Evolutionary conservation across 2,888 invertebrate genomes (phyloP), one percentile per base, ranked within the genome.

Genomic region (Coelopa pilipes): DNA sequence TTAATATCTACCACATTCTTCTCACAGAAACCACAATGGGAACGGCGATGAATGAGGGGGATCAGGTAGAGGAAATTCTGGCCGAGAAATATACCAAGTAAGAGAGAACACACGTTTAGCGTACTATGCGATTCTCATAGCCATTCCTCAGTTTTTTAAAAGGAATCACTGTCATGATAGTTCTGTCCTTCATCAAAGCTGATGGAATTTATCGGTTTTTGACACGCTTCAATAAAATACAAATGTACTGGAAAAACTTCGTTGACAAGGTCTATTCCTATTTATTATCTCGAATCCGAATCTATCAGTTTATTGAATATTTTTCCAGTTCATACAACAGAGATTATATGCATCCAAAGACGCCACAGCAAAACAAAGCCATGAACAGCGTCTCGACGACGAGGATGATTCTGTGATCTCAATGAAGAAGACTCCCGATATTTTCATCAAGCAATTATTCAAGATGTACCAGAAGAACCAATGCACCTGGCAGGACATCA

Each of bases 401-500:
- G 11, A 19, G 11, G 21, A 47, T 17, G 60, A 69, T 12, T 45
- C 68, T 5, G 50, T 34, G 5, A 24, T 68, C 4, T 57, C 66
- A 11, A 67, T 79, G 1, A 77, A 76, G 45, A 80, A 79, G 57
- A 45, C 74, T 0, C 76, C 75, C 12, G 77, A 78, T 1, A 81
- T 80, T n/a, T 81, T 80, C 49, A 77, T 81, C 46, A 79, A 81
- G 12, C 79, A 76, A 21, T 79, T 79, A 4, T 75, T 80, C n/a
- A 66, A 78, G 55, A 63, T 78, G 34, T 80, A 78, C 50, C 66
- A 72, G 1, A 71, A 76, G 45, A 67, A 77, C 10, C 73, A 75
- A 53, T 75, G 80, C 21, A 74, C 76, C 45, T 75, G 76, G 70
- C 63, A 80, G 5, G 79, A 80, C 15, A 75, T 81, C 7, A 74